Evolutionary conservation across 2,797 vertebrate genomes (phyloP), one percentile per base, ranked within the genome.

Genomic region (Artibeus lituratus): DNA sequence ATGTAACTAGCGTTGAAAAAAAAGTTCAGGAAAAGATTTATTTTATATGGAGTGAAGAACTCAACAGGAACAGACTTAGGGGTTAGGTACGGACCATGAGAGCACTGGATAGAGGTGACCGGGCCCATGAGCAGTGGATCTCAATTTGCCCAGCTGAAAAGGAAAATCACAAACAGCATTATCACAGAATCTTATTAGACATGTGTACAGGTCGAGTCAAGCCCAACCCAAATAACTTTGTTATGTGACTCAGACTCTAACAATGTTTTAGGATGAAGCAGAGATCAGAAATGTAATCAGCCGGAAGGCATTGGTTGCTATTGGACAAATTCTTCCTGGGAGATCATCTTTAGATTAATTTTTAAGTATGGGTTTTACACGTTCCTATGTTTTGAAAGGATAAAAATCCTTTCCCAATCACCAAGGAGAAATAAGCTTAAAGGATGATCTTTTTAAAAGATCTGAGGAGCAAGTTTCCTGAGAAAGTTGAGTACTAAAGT

Each of bases 401-500:
- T 94, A 70, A 95, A 96, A 94, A 90, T 97, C 81, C 94, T 98
- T 95, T 96, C 87, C 96, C 95, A 97, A 94, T 84, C 53, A 59
- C n/a, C 77, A 78, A 95, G 53, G 32, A 87, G 93, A 95, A 98
- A 93, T 5, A 26, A 65, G 84, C 85, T 98, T 96, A 72, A 90
- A 72, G n/a, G 69, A 96, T 96, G 84, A 87, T 95, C 84, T 92
- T 85, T 65, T 96, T 82, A 94, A 96, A 97, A 97, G n/a, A 93
- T 29, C 62, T 94, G n/a, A 96, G 95, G 73, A 90, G 77, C 37
- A 82, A 90, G 94, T 95, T 96, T 97, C 95, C 91, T 96, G 80
- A 91, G 77, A 97, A 96, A 97, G 96, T 70, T 93, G 65, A 93
- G 86, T 97, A 98, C 96, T 90, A 85, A 97, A 96, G 84, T 67